Base-by-base conservation (phyloP, 2,113 vertebrate genomes). In the Oxygymnocypris stewartii region DNA sequence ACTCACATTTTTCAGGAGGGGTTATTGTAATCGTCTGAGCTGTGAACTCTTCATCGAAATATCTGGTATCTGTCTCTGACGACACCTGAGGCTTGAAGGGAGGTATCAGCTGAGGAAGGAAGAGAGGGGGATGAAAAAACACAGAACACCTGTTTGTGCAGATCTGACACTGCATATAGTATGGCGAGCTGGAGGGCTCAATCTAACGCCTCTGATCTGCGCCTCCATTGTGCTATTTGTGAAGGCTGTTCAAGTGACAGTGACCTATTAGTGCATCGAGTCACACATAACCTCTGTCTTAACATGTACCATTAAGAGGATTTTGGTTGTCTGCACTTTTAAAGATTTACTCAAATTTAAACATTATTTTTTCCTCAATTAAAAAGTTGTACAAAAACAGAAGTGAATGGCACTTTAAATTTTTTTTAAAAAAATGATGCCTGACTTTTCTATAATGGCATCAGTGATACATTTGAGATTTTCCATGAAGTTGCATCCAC, bases 21-120 rank as follows among this genome's bases (percentile, higher is more conserved):
- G 95, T 96, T 92, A 96, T 95, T 61, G 95, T 96, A 92, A 96
- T 96, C 89, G 95, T 96, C 93, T 96, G 95, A 85, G 95, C 95
- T 47, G 95, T 96, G 91, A 96, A 96, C 92, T 96, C 95, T 92
- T 96, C 95, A 54, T 96, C 95, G 84, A 96, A 96, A 92, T 96
- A 96, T 89, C 95, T 94, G 91, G 95, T 96, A 93, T 96, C 95
- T 11, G 95, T 96, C 92, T 96, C 95, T 12, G 95, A 96, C 12
- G 94, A 94, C 91, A 96, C 95, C 93, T 96, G 95, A 93, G 95
- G 95, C 94, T 94, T 95, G 92, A 96, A 96, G 40, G 95, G 95
- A 89, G 95, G 95, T 86, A 94, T 88, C 91, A 96, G 92, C 95
- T 96, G 91, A 37, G 77, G 73, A 49, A 84, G 74, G 78, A 87